Evolutionary conservation across 1,140 invertebrate species (phyloP).

Genomic region (Aleiodes sp.): DNA sequence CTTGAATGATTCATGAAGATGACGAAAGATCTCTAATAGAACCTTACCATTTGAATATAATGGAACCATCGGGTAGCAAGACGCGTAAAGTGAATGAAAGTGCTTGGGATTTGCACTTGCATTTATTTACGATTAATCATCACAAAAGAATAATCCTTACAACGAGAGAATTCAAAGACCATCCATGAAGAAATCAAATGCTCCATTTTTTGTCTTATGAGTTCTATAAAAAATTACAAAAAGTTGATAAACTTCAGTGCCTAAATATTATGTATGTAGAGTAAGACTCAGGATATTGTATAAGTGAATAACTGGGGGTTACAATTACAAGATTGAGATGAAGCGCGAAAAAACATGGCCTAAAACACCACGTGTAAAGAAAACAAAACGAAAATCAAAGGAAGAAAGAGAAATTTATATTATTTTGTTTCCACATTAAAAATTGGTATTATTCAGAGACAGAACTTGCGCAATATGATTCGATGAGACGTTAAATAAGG

Average conservation of each 20-base stretch:
- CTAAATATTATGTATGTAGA: background rate
- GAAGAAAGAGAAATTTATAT: too few species aligned
- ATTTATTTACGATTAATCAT: background rate
- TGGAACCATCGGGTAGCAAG: slow-evolving; percentile 3
- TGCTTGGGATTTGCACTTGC: too few species aligned
- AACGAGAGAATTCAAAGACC: background rate
- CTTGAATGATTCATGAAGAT: slow-evolving; percentile 26
- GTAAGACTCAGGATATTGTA: background rate
- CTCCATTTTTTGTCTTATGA: background rate
- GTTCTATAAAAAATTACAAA: background rate
- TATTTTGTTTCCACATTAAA: too few species aligned
- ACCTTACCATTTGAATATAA: slow-evolving; percentile 24
- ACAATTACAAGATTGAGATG: background rate
- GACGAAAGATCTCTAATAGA: slow-evolving; percentile 9
- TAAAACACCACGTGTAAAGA: too few species aligned
- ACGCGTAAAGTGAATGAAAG: too few species aligned
- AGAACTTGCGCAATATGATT: too few species aligned
- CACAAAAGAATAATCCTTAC: background rate
- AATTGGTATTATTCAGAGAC: too few species aligned
- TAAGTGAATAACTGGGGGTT: background rate
- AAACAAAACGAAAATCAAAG: too few species aligned
- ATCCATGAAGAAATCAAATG: background rate
- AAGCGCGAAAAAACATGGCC: background rate
- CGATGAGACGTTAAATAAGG: too few species aligned
- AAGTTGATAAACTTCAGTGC: background rate